A percentile compares a stretch with the other conserved stretches of the same genome.
phyloP scores from a whole-genome alignment of 1,140 invertebrate genomes.

The Nebria ingens region DNA sequence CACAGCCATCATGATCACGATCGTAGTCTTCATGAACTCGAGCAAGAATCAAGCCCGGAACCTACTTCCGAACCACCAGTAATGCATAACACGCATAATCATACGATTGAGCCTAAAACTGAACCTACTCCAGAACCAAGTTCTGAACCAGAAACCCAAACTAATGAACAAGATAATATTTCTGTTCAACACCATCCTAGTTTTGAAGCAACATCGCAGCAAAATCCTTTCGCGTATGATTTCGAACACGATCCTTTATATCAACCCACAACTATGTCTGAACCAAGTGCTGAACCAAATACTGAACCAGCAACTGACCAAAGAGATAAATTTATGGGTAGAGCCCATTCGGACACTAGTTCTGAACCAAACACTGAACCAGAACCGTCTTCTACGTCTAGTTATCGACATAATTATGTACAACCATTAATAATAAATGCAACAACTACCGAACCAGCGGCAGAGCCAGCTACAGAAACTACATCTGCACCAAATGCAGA shows the following conservation, averaged over 20 bases:
- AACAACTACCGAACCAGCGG: conserved; percentile 24
- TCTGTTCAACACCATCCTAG: no score
- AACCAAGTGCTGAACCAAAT: conserved; percentile 24
- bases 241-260: conserved; percentile 15
- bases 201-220: no score
- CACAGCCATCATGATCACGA: conserved; percentile 21
- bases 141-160: conserved; percentile 17
- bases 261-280: conserved; percentile 15
- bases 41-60: no score
- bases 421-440: no score
- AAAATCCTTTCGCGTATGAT: no score
- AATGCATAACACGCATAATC: conserved; percentile 23
- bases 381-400: conserved; percentile 27
- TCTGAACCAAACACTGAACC: conserved; percentile 25
- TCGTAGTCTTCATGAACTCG: conserved; percentile 20
- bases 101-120: conserved; percentile 18
- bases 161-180: background rate
- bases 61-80: background rate
- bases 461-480: conserved; percentile 28
- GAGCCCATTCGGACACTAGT: conserved; percentile 24
- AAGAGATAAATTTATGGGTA: no score
- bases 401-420: conserved; percentile 24
- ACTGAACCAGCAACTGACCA: conserved; percentile 19
- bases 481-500: conserved; percentile 18
- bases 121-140: conserved; percentile 13